Evolutionary conservation across 23 tunicate genomes (phyloP).

Genomic region (Trididemnum nubilum): DNA sequence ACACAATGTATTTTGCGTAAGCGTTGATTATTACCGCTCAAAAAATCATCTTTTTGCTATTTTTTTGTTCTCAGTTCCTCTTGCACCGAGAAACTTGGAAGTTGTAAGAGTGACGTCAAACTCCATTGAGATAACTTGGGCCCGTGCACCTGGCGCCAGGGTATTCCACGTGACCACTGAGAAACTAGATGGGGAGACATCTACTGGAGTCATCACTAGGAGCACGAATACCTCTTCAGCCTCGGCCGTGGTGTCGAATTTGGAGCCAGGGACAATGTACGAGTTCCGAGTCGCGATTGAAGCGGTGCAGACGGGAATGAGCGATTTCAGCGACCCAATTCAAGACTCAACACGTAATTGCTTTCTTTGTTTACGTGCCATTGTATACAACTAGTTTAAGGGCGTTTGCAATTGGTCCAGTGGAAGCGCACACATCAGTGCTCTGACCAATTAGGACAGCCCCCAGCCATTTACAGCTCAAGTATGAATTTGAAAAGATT

Average conservation of each 20-base stretch:
- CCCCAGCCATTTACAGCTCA: too few relatives aligned
- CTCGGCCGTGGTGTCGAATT: slow-evolving; percentile 22
- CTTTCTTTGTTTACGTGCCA: too few relatives aligned
- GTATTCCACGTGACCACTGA: slow-evolving; percentile 9
- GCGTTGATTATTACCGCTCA: too few relatives aligned
- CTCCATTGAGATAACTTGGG: slow-evolving; percentile 39
- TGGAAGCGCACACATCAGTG: too few relatives aligned
- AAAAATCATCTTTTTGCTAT: too few relatives aligned
- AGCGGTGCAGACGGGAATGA: slow-evolving; percentile 10
- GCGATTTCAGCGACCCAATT: slow-evolving; percentile 14
- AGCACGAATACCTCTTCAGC: background rate
- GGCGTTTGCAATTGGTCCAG: too few relatives aligned
- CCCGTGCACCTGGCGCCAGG: slow-evolving; percentile 9
- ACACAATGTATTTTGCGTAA: too few relatives aligned
- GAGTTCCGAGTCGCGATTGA: slow-evolving; percentile 21
- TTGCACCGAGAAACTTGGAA: slow-evolving; percentile 23
- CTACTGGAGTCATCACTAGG: slow-evolving; percentile 6
- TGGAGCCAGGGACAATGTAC: slow-evolving; percentile 29
- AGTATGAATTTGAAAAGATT: too few relatives aligned
- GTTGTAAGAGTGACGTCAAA: background rate
- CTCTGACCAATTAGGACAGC: too few relatives aligned
- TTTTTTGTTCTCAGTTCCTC: slow-evolving; percentile 33
- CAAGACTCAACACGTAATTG: slow-evolving; percentile 40
- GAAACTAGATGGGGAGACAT: background rate
- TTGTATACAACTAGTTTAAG: background rate